phyloP scores from a whole-genome alignment of 2,113 vertebrate species.

The Rafetus swinhoei region DNA sequence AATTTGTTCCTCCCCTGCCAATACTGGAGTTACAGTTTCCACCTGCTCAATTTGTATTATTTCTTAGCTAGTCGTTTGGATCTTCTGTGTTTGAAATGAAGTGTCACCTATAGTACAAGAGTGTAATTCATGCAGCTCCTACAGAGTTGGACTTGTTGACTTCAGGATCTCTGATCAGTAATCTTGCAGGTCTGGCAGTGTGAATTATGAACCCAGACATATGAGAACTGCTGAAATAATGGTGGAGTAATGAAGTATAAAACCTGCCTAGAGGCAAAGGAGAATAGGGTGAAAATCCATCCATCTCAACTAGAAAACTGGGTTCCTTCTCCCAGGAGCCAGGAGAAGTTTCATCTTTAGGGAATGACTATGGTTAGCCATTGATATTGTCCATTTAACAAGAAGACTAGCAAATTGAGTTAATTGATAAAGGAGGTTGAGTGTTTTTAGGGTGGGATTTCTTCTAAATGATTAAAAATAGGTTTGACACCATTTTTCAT shows the following conservation, averaged over 20 bases:
- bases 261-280: background rate
- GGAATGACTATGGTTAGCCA: background rate
- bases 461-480: background rate
- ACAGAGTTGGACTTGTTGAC: background rate
- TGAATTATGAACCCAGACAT: background rate
- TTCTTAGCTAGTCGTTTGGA: background rate
- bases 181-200: background rate
- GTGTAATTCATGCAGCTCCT: background rate
- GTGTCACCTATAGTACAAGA: background rate
- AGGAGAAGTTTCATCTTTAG: background rate
- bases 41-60: background rate
- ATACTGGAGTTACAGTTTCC: background rate
- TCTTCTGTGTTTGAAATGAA: background rate
- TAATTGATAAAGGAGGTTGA: background rate
- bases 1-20: background rate
- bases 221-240: background rate
- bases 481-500: background rate
- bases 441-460: background rate
- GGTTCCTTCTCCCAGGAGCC: background rate
- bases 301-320: background rate
- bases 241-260: background rate
- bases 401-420: background rate
- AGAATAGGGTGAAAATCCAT: background rate
- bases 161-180: background rate
- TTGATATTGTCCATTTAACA: background rate